Conservation (phyloP, 2,888 invertebrate genomes). For the Lathronympha strigana region DNA sequence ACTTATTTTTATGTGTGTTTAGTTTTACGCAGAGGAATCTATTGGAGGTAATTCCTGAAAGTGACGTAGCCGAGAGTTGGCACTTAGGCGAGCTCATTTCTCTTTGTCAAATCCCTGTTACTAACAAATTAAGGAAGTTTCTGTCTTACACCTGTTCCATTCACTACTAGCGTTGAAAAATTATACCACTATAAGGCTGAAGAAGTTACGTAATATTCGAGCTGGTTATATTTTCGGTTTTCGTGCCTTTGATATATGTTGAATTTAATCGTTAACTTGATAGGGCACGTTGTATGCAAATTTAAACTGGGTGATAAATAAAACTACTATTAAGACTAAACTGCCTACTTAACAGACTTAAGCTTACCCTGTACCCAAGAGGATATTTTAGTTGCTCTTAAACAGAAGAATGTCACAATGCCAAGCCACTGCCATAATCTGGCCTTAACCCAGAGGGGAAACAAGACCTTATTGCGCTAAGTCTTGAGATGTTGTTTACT, state of each 20-base stretch:
- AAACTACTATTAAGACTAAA: no score
- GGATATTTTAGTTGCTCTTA: no score
- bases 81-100: conserved; percentile 31
- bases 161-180: conserved; percentile 27
- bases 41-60: background rate
- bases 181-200: conserved; percentile 8
- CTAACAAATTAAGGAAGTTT: conserved; percentile 39
- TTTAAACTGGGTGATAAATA: no score
- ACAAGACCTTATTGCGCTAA: no score
- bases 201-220: conserved; percentile 13
- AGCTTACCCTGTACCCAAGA: no score
- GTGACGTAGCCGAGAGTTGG: conserved; percentile 15
- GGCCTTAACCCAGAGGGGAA: no score
- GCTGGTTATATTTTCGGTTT: conserved; percentile 10
- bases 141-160: conserved; percentile 35
- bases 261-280: background rate
- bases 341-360: no score
- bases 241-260: background rate
- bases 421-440: no score
- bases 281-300: background rate
- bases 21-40: background rate
- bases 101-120: conserved; percentile 32
- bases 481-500: no score
- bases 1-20: no score
- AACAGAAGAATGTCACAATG: no score